phyloP scores from a whole-genome alignment of 2,113 vertebrate genomes.

The Lagenorhynchus albirostris region DNA sequence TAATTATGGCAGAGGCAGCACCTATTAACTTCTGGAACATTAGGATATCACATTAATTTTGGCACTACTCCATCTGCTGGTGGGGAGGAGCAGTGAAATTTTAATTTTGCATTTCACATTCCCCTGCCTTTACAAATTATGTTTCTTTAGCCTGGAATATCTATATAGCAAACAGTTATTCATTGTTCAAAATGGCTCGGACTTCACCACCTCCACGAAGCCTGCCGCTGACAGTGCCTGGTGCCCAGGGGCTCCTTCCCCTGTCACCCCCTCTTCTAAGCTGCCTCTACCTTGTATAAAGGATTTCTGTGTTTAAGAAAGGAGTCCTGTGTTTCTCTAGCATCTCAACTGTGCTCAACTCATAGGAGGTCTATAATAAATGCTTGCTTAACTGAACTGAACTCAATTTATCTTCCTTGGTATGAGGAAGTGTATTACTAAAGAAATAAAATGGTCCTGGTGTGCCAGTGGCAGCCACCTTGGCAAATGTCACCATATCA shows the following conservation, averaged over 20 bases:
- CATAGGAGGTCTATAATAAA: background rate
- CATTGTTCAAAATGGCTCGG: background rate
- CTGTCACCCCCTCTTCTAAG: background rate
- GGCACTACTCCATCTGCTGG: background rate
- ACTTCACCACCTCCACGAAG: background rate
- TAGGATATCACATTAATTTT: background rate
- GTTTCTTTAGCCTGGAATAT: background rate
- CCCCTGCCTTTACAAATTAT: background rate
- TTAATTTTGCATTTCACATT: slow-evolving; percentile 11
- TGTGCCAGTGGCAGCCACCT: background rate
- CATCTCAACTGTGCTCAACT: background rate
- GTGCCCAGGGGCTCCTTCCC: background rate
- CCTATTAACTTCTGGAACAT: background rate
- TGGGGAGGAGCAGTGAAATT: background rate
- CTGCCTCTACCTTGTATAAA: background rate
- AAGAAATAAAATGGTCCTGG: background rate
- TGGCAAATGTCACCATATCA: background rate
- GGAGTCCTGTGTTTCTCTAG: background rate
- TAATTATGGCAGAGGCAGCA: background rate
- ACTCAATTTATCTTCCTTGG: background rate
- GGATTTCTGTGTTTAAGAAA: background rate
- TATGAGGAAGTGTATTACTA: background rate
- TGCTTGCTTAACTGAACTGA: background rate
- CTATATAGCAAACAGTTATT: background rate
- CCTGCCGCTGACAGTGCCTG: background rate